Conservation (phyloP, 2,888 invertebrate genomes). For the Cheilosia vernalis region DNA sequence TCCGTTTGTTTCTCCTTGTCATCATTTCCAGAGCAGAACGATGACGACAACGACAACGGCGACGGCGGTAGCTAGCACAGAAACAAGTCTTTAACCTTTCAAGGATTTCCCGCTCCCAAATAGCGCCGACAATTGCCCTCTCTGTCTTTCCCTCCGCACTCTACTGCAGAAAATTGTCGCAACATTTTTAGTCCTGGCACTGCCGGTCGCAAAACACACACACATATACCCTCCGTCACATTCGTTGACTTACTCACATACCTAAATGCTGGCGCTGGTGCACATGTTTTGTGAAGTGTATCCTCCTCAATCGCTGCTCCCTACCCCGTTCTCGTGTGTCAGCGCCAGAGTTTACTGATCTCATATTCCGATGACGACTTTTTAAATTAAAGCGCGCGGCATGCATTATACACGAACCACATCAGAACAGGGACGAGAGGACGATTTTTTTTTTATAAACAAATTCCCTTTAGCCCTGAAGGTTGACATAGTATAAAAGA, state of each 20-base stretch:
- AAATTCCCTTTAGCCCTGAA: slow-evolving; percentile 49
- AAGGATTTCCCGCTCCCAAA: slow-evolving; percentile 78
- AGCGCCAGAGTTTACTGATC: slow-evolving; percentile 70
- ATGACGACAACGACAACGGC: slow-evolving; percentile 45
- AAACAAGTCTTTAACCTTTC: slow-evolving; percentile 81
- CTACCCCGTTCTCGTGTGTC: background rate
- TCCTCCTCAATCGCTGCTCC: slow-evolving; percentile 29
- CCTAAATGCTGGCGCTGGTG: slow-evolving; percentile 10
- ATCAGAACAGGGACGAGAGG: slow-evolving; percentile 45
- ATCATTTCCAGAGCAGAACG: slow-evolving; percentile 54
- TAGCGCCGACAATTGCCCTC: slow-evolving; percentile 56
- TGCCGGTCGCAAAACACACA: slow-evolving; percentile 17
- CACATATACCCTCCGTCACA: slow-evolving; percentile 19
- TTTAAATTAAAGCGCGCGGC: slow-evolving; percentile 71
- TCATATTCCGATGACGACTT: slow-evolving; percentile 70
- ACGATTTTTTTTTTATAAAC: slow-evolving; percentile 2
- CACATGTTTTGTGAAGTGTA: slow-evolving; percentile 51
- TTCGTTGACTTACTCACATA: slow-evolving; percentile 51
- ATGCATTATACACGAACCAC: slow-evolving; percentile 49
- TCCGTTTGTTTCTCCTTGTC: slow-evolving; percentile 60
- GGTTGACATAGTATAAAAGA: slow-evolving; percentile 54
- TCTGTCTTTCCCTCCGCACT: background rate
- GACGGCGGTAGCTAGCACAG: slow-evolving; percentile 23
- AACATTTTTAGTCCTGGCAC: slow-evolving; percentile 64
- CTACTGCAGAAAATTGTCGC: slow-evolving; percentile 53